Percentiles rank a stretch among this genome's conserved stretches.
Conservation (phyloP, 2,113 vertebrate species). For the pig (Sus scrofa) region T2T-Sscrofa CM000826.6:60978501-60979000, state of each 20-base stretch:
- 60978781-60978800: conserved; percentile 54
- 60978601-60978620: background rate
- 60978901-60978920: conserved; percentile 69
- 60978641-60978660: background rate
- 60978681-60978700: background rate
- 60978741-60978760: background rate
- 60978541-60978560: background rate
- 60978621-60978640: background rate
- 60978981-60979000: conserved; percentile 60
- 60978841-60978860: conserved; percentile 9
- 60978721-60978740: background rate
- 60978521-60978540: background rate
- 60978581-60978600: background rate
- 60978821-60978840: conserved; percentile 1
- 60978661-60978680: background rate
- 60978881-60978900: conserved; percentile 48
- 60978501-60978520: background rate
- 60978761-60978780: background rate
- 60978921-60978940: conserved; percentile 66
- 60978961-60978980: conserved; percentile 52
- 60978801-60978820: background rate
- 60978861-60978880: conserved; percentile 66
- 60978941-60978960: conserved; percentile 53
- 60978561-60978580: background rate
- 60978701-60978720: background rate